Conservation (phyloP, 2,113 vertebrate genomes). For the Rhinogobius similis region DNA sequence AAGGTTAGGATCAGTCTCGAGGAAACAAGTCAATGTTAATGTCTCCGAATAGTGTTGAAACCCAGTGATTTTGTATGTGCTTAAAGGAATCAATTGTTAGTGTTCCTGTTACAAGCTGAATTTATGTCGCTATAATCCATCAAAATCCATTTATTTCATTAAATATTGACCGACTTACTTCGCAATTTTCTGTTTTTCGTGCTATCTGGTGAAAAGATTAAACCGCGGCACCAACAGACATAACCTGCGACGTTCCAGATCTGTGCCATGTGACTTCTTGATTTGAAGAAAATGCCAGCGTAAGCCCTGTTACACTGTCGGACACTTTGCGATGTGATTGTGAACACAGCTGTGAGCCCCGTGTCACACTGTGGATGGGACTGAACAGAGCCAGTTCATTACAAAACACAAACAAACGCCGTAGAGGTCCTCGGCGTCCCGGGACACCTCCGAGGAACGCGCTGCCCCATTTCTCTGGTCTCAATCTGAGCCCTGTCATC, state of each 20-base stretch:
- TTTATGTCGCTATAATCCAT: too few species aligned
- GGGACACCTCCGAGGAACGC: slow-evolving; percentile 57
- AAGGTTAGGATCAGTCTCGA: too few species aligned
- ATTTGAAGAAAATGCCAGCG: slow-evolving; percentile 56
- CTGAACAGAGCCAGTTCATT: slow-evolving; percentile 69
- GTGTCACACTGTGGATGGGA: slow-evolving; percentile 56
- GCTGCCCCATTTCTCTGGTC: slow-evolving; percentile 32
- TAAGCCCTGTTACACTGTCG: slow-evolving; percentile 61
- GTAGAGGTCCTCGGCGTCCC: slow-evolving; percentile 38
- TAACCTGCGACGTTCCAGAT: not conserved
- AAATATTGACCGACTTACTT: too few species aligned
- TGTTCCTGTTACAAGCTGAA: too few species aligned
- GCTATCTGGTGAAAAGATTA: not conserved
- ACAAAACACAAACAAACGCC: slow-evolving; percentile 69
- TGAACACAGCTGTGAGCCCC: slow-evolving; percentile 55
- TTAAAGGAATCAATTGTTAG: too few species aligned
- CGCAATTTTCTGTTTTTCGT: not conserved
- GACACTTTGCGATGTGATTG: slow-evolving; percentile 64
- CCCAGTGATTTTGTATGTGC: too few species aligned
- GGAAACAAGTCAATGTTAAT: too few species aligned
- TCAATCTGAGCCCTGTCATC: slow-evolving; percentile 25
- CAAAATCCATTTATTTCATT: too few species aligned
- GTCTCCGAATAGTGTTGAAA: too few species aligned
- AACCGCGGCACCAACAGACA: not conserved
- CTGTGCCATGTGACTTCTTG: slow-evolving; percentile 70